A percentile compares a stretch with the other conserved stretches of the same genome.
Evolutionary conservation across 2,113 vertebrate genomes (phyloP).

Genomic region (Oryzias javanicus): DNA sequence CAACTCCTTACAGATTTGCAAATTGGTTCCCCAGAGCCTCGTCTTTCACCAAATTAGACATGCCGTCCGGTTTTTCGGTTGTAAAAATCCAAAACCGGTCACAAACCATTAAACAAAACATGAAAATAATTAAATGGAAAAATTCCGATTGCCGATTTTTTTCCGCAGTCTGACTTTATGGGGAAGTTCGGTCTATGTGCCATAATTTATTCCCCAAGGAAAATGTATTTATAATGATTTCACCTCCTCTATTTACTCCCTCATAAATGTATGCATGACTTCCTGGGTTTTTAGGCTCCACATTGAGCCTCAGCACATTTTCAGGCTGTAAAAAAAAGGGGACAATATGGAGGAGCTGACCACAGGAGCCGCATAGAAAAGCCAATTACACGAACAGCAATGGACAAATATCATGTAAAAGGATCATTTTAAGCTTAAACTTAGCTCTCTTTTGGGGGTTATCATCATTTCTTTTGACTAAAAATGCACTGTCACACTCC

Average conservation of each 20-base stretch:
- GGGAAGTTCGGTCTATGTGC: constrained; percentile 27
- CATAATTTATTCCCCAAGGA: constrained; percentile 62
- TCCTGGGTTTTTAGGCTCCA: constrained; percentile 31
- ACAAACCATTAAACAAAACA: neutral
- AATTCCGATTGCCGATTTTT: constrained; percentile 6
- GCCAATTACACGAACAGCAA: neutral
- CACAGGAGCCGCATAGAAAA: neutral
- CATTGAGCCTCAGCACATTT: constrained; percentile 19
- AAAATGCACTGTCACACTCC: constrained; percentile 4
- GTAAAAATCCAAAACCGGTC: constrained; percentile 6
- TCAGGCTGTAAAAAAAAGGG: constrained; percentile 24
- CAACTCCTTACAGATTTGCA: constrained; percentile 3
- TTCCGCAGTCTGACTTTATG: constrained; percentile 41
- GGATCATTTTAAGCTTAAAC: too few relatives aligned
- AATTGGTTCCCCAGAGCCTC: constrained; percentile 2
- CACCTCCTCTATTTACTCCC: constrained; percentile 27
- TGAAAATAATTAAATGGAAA: constrained; percentile 3
- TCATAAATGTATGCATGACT: constrained; percentile 52
- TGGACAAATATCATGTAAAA: too few relatives aligned
- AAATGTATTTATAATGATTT: constrained; percentile 46
- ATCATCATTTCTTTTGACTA: neutral
- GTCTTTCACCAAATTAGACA: constrained; percentile 18
- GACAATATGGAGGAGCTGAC: neutral
- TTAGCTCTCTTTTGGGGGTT: neutral
- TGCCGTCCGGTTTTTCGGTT: constrained; percentile 9